Evolutionary conservation across 2,113 vertebrate species (phyloP).

Genomic region (Sakesphorus luctuosus): DNA sequence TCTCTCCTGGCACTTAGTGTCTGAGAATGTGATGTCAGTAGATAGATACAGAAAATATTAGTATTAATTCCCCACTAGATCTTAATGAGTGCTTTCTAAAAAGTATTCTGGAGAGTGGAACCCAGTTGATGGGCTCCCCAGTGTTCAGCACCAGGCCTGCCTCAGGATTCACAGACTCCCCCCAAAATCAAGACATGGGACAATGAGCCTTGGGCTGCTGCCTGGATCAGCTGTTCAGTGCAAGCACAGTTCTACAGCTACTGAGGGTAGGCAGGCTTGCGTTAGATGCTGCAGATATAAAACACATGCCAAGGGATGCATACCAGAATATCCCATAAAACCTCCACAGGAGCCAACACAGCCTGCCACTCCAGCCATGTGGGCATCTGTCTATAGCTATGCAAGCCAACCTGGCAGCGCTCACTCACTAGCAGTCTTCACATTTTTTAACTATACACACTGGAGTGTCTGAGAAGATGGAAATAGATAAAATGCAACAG

Average conservation of each 20-base stretch:
- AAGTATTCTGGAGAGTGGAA: not conserved
- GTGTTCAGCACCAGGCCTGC: not conserved
- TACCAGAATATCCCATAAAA: not conserved
- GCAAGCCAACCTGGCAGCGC: not conserved
- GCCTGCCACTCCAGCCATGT: not conserved
- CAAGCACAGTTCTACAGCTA: not conserved
- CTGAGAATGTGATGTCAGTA: not conserved
- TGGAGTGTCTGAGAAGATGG: not conserved
- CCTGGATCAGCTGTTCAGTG: not conserved
- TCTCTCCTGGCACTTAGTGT: not conserved
- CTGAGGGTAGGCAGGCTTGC: not conserved
- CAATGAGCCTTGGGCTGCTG: not conserved
- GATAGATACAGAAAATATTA: not conserved
- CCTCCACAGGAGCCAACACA: not conserved
- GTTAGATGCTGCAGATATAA: not conserved
- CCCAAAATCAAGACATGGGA: not conserved
- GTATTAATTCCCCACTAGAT: not conserved
- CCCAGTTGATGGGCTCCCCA: not conserved
- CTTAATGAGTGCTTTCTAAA: not conserved
- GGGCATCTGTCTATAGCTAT: not conserved
- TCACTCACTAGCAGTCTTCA: not conserved
- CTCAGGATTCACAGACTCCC: not conserved
- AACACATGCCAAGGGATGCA: not conserved
- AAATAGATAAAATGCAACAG: not conserved
- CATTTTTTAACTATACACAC: not conserved